Percentiles rank a stretch among this genome's conserved stretches.
phyloP scores from a whole-genome alignment of 1,140 invertebrate species.

The Globodera rostochiensis region DNA sequence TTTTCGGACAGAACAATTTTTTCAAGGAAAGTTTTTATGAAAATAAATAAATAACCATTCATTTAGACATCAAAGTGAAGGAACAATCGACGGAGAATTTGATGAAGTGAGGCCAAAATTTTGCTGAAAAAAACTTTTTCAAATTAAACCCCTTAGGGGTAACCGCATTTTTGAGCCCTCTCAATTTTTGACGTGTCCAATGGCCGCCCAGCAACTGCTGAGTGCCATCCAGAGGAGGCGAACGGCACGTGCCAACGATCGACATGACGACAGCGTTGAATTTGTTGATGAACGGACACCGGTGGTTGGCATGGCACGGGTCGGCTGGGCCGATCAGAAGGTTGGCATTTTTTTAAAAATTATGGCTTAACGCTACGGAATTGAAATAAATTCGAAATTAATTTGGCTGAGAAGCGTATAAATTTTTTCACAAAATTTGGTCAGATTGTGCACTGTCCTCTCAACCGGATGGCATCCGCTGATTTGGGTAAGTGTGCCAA shows the following conservation, averaged over 20 bases:
- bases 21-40: no score
- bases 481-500: constrained; percentile 71
- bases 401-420: no score
- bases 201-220: constrained; percentile 45
- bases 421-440: no score
- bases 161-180: constrained; percentile 89
- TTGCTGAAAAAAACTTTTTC: no score
- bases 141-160: constrained; percentile 69
- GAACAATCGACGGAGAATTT: constrained; percentile 93
- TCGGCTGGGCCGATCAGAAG: constrained; percentile 82
- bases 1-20: no score
- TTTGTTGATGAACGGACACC: constrained; percentile 69
- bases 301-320: constrained; percentile 82
- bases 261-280: not conserved
- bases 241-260: not conserved
- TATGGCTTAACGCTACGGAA: no score
- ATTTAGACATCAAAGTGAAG: constrained; percentile 91
- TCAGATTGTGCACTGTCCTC: constrained; percentile 75
- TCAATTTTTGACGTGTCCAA: constrained; percentile 81
- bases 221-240: not conserved
- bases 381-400: no score
- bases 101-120: constrained; percentile 70
- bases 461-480: constrained; percentile 76
- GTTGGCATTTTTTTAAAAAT: constrained; percentile 14
- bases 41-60: no score